phyloP scores from a whole-genome alignment of 2,797 vertebrate genomes.

The Halcyon chelicuti region DNA sequence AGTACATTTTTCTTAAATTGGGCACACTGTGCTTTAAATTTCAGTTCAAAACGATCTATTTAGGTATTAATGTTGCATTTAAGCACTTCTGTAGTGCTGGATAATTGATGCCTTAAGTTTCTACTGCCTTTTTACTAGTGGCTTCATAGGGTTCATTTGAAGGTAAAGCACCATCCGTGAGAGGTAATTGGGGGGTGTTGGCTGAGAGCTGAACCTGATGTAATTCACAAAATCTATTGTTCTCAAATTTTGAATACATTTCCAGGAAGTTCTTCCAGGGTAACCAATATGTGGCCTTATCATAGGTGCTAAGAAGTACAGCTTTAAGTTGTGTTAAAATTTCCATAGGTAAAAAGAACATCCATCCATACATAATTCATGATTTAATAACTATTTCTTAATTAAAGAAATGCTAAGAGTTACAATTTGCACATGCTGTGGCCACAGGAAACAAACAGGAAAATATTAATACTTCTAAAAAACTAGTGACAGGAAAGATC shows the following conservation, averaged over 20 bases:
- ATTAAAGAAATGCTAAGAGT: not conserved
- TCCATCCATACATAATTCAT: not conserved
- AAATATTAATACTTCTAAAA: constrained; percentile 1
- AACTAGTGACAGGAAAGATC: not conserved
- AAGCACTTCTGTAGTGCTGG: constrained; percentile 16
- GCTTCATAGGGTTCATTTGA: constrained; percentile 33
- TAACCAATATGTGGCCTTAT: not conserved
- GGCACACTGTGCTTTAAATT: not conserved
- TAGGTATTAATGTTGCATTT: constrained; percentile 37
- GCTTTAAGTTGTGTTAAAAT: not conserved
- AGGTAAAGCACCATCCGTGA: not conserved
- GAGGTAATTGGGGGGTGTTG: not conserved
- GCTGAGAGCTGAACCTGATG: not conserved
- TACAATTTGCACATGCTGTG: not conserved
- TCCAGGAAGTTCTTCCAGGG: not conserved
- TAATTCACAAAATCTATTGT: not conserved
- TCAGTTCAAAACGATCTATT: constrained; percentile 1
- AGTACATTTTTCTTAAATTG: not conserved
- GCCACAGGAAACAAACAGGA: not conserved
- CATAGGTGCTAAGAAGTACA: not conserved
- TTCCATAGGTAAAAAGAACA: not conserved
- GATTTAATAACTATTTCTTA: not conserved
- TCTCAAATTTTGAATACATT: constrained; percentile 8
- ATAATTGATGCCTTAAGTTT: constrained; percentile 55
- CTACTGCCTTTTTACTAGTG: not conserved